phyloP scores from a whole-genome alignment of 1,140 invertebrate species.

The Gonioctena quinquepunctata region DNA sequence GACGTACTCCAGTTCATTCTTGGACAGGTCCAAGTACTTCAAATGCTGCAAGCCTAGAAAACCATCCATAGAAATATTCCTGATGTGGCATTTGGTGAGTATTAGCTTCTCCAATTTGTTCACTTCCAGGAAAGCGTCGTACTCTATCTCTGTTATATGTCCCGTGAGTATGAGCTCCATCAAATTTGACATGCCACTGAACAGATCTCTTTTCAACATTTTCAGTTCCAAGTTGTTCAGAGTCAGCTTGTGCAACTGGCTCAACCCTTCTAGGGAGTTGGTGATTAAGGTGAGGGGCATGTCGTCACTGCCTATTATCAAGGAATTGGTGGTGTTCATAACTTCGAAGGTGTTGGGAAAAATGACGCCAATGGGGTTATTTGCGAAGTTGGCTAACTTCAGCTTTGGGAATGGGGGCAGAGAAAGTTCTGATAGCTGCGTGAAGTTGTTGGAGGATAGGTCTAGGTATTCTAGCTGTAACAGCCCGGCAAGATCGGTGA shows the following conservation, averaged over 20 bases:
- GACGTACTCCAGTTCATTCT: constrained; percentile 64
- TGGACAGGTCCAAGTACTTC: constrained; percentile 64
- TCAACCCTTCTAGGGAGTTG: constrained; percentile 67
- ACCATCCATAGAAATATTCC: constrained; percentile 69
- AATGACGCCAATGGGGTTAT: constrained; percentile 69
- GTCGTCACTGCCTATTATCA: constrained; percentile 63
- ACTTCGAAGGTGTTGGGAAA: constrained; percentile 74
- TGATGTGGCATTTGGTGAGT: constrained; percentile 65
- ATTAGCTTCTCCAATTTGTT: constrained; percentile 62
- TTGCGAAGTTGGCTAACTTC: constrained; percentile 62
- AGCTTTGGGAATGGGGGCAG: constrained; percentile 71
- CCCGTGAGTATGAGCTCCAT: constrained; percentile 62
- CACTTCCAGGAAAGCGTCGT: constrained; percentile 69
- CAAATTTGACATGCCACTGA: constrained; percentile 64
- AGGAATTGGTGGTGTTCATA: constrained; percentile 67
- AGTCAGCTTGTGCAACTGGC: constrained; percentile 59
- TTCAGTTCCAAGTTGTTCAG: constrained; percentile 63
- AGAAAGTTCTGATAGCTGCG: constrained; percentile 69
- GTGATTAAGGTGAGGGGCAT: constrained; percentile 61
- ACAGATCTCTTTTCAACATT: constrained; percentile 63
- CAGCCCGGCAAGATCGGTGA: constrained; percentile 68
- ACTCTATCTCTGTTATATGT: constrained; percentile 63
- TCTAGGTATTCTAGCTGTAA: constrained; percentile 67
- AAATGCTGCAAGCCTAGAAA: constrained; percentile 67
- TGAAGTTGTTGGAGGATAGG: constrained; percentile 67